Conservation (phyloP, 2,888 invertebrate species). For the Eutolmus rufibarbis region DNA sequence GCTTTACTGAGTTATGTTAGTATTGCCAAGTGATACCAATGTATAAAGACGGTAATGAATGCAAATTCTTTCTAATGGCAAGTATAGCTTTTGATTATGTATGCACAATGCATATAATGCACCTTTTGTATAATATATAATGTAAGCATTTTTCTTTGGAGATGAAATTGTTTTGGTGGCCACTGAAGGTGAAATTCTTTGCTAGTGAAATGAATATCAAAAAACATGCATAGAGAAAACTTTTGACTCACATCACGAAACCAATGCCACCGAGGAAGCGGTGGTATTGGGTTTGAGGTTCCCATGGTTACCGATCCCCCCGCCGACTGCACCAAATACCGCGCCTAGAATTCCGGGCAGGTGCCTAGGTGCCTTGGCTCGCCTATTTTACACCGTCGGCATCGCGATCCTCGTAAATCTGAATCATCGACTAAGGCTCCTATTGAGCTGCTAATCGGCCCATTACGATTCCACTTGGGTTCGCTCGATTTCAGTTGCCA, state of each 20-base stretch:
- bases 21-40: no score
- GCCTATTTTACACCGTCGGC: background rate
- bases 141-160: no score
- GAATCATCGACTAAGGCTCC: background rate
- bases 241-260: background rate
- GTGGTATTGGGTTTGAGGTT: background rate
- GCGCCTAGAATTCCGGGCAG: background rate
- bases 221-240: background rate
- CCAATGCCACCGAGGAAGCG: background rate
- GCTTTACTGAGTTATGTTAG: no score
- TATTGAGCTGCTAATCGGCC: background rate
- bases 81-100: no score
- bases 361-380: background rate
- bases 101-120: no score
- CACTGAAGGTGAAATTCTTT: background rate
- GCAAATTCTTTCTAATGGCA: no score
- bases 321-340: background rate
- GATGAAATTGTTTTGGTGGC: no score
- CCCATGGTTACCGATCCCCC: background rate
- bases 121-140: no score
- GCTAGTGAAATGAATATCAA: background rate
- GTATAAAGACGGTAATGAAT: no score
- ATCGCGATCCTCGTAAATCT: background rate
- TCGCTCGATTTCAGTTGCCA: slow-evolving; percentile 1
- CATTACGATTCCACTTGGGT: slow-evolving; percentile 9